Conservation (phyloP, 2,113 vertebrate genomes). For the Albula glossodonta region DNA sequence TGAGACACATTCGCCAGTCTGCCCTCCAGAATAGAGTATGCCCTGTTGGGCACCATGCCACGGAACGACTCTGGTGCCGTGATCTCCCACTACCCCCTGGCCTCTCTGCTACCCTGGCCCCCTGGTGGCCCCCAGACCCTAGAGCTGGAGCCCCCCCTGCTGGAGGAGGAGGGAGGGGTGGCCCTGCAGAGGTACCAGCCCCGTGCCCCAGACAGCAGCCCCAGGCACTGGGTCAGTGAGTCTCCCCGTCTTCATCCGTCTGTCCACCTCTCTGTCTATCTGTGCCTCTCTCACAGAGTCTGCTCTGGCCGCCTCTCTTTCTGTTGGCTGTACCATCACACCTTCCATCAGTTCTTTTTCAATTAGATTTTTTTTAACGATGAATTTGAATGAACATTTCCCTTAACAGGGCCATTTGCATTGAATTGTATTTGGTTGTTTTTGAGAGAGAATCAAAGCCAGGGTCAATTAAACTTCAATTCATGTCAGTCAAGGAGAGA, state of each 20-base stretch:
- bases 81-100: conserved; percentile 70
- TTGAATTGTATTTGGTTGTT: no score
- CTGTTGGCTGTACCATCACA: background rate
- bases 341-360: no score
- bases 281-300: background rate
- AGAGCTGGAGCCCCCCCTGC: conserved; percentile 60
- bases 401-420: no score
- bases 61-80: conserved; percentile 55
- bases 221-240: conserved; percentile 70
- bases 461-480: no score
- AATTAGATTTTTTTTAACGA: no score
- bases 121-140: conserved; percentile 43
- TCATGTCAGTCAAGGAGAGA: no score
- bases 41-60: conserved; percentile 31
- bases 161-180: conserved; percentile 66
- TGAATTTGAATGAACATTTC: no score
- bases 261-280: background rate
- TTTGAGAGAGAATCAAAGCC: no score
- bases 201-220: conserved; percentile 66
- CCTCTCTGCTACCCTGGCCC: conserved; percentile 65
- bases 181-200: conserved; percentile 74
- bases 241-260: background rate
- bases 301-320: background rate
- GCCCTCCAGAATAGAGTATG: conserved; percentile 56
- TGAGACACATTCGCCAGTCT: conserved; percentile 27